Evolutionary conservation across 2,888 invertebrate genomes (phyloP).

Genomic region (Drosophila testacea): DNA sequence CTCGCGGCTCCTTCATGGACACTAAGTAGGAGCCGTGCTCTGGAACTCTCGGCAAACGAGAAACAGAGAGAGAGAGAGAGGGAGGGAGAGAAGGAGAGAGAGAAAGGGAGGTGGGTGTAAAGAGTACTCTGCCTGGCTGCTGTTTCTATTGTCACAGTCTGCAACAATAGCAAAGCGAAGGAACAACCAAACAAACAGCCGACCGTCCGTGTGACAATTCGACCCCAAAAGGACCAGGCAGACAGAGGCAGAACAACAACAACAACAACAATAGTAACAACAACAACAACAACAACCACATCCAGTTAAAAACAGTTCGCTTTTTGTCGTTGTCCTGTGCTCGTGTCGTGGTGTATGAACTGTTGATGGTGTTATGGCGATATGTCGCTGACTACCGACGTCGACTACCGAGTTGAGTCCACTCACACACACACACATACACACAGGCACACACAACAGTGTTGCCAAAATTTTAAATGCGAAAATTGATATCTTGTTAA

Average conservation of each 20-base stretch:
- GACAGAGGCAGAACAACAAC: conserved; percentile 27
- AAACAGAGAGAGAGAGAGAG: neutral
- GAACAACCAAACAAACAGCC: conserved; percentile 27
- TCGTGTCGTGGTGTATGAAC: conserved; percentile 60
- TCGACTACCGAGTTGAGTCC: conserved; percentile 29
- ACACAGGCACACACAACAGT: neutral
- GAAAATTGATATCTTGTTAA: no score
- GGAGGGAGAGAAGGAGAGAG: neutral
- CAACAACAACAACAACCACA: conserved; percentile 37
- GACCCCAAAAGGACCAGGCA: conserved; percentile 73
- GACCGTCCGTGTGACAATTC: conserved; percentile 73
- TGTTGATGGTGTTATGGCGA: conserved; percentile 81
- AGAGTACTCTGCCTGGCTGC: conserved; percentile 24
- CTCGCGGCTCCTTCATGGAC: conserved; percentile 41
- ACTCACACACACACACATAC: conserved; percentile 5
- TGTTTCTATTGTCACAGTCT: conserved; percentile 75
- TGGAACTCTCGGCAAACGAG: neutral
- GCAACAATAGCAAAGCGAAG: conserved; percentile 71
- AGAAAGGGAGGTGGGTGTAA: neutral
- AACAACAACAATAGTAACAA: conserved; percentile 16
- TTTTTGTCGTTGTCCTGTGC: conserved; percentile 50
- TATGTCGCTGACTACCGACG: conserved; percentile 73
- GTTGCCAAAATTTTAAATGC: no score
- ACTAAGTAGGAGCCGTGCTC: conserved; percentile 64
- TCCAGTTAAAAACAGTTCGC: conserved; percentile 38